Conservation (phyloP, 2,797 vertebrate species). For the Microchirus variegatus region DNA sequence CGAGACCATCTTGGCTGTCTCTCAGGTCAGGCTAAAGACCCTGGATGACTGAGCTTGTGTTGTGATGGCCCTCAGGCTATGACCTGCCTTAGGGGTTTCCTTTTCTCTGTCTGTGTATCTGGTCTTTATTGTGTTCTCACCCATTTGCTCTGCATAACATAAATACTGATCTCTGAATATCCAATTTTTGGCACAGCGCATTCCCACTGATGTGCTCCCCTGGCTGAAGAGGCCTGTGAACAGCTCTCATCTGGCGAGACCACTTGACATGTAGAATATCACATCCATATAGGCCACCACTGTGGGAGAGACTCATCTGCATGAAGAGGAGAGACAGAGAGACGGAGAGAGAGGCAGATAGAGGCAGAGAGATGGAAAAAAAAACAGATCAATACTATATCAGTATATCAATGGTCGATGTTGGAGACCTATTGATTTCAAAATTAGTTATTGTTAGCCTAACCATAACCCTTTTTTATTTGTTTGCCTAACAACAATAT, state of each 20-base stretch:
- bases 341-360: neutral
- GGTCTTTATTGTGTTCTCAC: slow-evolving; percentile 17
- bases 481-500: neutral
- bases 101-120: neutral
- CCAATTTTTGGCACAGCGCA: slow-evolving; percentile 46
- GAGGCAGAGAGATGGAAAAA: neutral
- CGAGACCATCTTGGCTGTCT: neutral
- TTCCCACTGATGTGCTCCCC: slow-evolving; percentile 29
- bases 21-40: too few species aligned
- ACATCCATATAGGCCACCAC: slow-evolving; percentile 44
- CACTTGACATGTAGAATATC: slow-evolving; percentile 59
- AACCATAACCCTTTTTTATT: too few species aligned
- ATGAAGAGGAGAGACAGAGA: slow-evolving; percentile 11
- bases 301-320: slow-evolving; percentile 33
- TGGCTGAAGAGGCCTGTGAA: slow-evolving; percentile 59
- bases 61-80: neutral
- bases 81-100: neutral
- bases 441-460: too few species aligned
- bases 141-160: slow-evolving; percentile 20
- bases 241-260: slow-evolving; percentile 36
- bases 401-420: slow-evolving; percentile 7
- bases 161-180: slow-evolving; percentile 35
- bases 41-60: neutral
- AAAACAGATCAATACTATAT: slow-evolving; percentile 2
- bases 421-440: neutral